These are phyloP conservation scores for Ophion ellenae DNA, from an alignment of 2,888 invertebrate species.

Conservation along the genomic window DNA sequence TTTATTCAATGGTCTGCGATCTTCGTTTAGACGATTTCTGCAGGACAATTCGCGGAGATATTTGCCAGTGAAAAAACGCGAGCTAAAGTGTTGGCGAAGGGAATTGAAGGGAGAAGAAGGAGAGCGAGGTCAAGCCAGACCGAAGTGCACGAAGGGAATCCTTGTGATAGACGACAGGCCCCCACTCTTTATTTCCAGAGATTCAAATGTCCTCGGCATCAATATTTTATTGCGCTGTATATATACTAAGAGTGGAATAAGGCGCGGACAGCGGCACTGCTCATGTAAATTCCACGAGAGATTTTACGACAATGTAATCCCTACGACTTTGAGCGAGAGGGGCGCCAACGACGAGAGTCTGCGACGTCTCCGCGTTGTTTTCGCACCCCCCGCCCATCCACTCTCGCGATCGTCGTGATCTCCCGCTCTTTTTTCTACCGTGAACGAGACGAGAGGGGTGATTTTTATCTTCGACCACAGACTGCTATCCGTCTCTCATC, in stretches of 20 bases:
- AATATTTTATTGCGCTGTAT: constrained; percentile 70
- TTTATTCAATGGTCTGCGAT: too few species aligned
- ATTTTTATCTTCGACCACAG: constrained; percentile 63
- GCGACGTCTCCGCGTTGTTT: constrained; percentile 67
- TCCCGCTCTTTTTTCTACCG: constrained; percentile 13
- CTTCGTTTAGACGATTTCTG: too few species aligned
- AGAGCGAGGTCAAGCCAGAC: constrained; percentile 60
- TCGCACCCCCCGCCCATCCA: constrained; percentile 57
- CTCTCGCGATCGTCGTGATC: constrained; percentile 69
- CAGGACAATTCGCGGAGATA: background rate
- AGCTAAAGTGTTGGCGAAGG: constrained; percentile 2
- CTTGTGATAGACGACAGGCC: constrained; percentile 2
- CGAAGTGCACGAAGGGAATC: constrained; percentile 27
- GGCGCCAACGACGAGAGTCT: constrained; percentile 62
- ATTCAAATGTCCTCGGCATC: constrained; percentile 67
- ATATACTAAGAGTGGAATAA: constrained; percentile 49
- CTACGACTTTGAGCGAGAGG: constrained; percentile 66
- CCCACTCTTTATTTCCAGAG: constrained; percentile 37
- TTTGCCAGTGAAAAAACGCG: constrained; percentile 18
- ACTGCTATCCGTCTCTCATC: constrained; percentile 37
- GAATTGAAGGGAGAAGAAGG: constrained; percentile 31
- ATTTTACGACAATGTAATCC: constrained; percentile 83
- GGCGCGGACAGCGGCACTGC: constrained; percentile 72
- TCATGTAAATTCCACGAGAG: constrained; percentile 80
- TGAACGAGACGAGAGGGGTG: constrained; percentile 54